These are phyloP conservation scores for Mus spicilegus DNA, from an alignment of 2,113 vertebrate genomes.

Conservation along the genomic window DNA sequence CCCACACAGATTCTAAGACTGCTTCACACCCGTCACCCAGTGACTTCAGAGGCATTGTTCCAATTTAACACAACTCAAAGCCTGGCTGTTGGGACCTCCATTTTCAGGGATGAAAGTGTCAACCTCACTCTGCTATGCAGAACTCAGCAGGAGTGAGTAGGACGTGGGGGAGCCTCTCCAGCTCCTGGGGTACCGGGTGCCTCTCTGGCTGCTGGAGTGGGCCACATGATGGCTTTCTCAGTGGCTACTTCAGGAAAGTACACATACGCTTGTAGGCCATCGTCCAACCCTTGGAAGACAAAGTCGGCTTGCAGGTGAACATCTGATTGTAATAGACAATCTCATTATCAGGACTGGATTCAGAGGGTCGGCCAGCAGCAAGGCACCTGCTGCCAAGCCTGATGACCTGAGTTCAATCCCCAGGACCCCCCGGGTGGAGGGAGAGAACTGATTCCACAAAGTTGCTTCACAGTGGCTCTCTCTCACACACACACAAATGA, in stretches of 20 bases:
- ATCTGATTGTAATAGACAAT: not conserved
- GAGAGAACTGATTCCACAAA: not conserved
- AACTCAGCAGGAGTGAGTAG: not conserved
- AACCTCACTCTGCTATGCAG: not conserved
- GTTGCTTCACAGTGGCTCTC: not conserved
- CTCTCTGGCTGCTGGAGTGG: rapidly evolving
- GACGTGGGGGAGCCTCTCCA: not conserved
- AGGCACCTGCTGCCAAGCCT: not conserved
- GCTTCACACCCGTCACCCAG: not conserved
- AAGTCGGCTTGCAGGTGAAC: not conserved
- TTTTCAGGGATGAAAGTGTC: not conserved
- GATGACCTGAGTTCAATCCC: not conserved
- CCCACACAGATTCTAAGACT: not conserved
- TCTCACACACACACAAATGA: not conserved
- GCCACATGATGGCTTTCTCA: not conserved
- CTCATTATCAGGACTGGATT: not conserved
- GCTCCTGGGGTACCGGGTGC: not conserved
- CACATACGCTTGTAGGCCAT: not conserved
- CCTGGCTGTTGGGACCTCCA: not conserved
- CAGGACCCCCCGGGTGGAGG: not conserved
- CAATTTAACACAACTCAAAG: not conserved
- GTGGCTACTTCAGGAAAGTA: not conserved
- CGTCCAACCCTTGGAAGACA: not conserved
- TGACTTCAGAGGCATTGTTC: not conserved
- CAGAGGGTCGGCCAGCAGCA: not conserved